phyloP scores from a whole-genome alignment of 2,888 invertebrate species.

The Cosmia pyralina region DNA sequence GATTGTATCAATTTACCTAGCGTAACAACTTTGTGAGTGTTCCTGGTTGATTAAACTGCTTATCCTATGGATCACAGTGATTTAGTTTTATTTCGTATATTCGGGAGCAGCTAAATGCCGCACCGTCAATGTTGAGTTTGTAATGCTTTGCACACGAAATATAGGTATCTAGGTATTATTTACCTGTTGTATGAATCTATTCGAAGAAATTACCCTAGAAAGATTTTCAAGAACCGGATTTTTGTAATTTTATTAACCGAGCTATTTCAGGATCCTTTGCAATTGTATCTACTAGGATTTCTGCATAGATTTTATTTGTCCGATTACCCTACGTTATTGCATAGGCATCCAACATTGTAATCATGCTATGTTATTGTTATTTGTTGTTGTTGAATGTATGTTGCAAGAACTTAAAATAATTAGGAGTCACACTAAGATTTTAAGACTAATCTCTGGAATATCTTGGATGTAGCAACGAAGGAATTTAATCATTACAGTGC shows the following conservation, averaged over 20 bases:
- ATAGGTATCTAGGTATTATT: neutral
- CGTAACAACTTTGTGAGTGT: too few relatives aligned
- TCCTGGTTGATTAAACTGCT: too few relatives aligned
- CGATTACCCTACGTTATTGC: neutral
- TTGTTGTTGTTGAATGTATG: neutral
- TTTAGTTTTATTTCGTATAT: too few relatives aligned
- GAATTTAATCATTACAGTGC: slow-evolving; percentile 29
- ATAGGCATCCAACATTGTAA: neutral
- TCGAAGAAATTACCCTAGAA: neutral
- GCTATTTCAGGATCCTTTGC: neutral
- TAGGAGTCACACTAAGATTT: neutral
- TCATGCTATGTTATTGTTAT: neutral
- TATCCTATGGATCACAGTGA: too few relatives aligned
- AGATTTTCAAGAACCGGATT: neutral
- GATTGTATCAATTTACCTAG: too few relatives aligned
- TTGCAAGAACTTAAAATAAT: neutral
- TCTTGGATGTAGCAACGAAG: slow-evolving; percentile 14
- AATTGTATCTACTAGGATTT: neutral
- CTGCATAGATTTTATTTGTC: neutral
- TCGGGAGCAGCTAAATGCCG: too few relatives aligned
- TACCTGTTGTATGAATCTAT: too few relatives aligned
- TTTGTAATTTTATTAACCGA: neutral
- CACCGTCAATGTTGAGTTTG: neutral
- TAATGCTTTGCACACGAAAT: neutral
- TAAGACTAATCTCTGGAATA: slow-evolving; percentile 21